These are phyloP conservation scores for Nothocercus nigrocapillus DNA, from an alignment of 2,113 vertebrate genomes.

Conservation along the genomic window DNA sequence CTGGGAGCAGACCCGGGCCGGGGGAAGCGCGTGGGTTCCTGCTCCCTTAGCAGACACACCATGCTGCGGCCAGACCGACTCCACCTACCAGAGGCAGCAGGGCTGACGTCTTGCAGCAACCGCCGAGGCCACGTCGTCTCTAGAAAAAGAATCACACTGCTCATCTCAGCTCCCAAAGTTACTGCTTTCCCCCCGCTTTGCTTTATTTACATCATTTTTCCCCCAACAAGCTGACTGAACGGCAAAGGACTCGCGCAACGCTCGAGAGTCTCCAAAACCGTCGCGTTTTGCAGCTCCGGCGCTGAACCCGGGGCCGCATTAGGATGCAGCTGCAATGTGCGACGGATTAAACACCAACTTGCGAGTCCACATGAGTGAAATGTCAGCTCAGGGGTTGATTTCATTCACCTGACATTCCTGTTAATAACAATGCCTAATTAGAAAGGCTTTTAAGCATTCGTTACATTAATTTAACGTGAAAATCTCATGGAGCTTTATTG, in stretches of 20 bases:
- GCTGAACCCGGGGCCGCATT: background rate
- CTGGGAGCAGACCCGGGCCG: background rate
- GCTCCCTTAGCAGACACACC: background rate
- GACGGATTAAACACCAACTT: constrained; percentile 38
- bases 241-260: background rate
- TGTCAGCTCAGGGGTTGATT: constrained; percentile 72
- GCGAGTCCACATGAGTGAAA: constrained; percentile 40
- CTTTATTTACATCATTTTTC: background rate
- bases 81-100: background rate
- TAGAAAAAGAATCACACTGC: constrained; percentile 16
- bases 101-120: constrained; percentile 10
- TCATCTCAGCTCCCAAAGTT: constrained; percentile 1
- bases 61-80: background rate
- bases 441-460: constrained; percentile 81
- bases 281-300: background rate
- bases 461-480: constrained; percentile 80
- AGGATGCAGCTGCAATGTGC: background rate
- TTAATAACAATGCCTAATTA: constrained; percentile 82
- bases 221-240: background rate
- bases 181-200: background rate
- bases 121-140: background rate
- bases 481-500: constrained; percentile 77
- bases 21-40: background rate
- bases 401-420: constrained; percentile 78
- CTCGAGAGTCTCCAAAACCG: background rate